Evolutionary conservation across 2,113 vertebrate species (phyloP).

Genomic region (Vidua chalybeata): DNA sequence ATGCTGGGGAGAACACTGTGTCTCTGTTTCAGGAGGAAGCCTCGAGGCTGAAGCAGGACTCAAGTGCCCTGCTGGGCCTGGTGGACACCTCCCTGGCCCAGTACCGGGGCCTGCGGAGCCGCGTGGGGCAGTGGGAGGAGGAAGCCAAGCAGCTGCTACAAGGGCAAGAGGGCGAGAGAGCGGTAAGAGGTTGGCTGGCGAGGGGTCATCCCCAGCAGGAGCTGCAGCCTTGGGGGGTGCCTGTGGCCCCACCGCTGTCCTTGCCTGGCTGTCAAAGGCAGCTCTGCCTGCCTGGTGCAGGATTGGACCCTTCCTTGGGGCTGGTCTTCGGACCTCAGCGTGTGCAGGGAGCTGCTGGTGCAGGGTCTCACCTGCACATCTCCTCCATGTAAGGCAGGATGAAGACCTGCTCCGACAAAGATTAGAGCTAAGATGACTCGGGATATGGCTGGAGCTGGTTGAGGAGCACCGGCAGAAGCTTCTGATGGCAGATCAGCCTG

Average conservation of each 20-base stretch:
- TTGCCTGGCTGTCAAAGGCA: background rate
- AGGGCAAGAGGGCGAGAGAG: constrained; percentile 54
- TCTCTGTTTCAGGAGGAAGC: constrained; percentile 65
- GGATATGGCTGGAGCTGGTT: background rate
- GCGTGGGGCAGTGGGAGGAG: constrained; percentile 57
- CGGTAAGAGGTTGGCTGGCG: constrained; percentile 45
- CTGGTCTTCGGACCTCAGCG: background rate
- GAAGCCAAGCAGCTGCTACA: constrained; percentile 66
- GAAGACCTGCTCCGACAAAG: background rate
- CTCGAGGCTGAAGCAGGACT: constrained; percentile 51
- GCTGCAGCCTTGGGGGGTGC: background rate
- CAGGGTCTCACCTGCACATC: background rate
- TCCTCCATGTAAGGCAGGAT: background rate
- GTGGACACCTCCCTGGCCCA: constrained; percentile 55
- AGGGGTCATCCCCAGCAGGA: background rate
- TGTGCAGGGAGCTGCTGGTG: background rate
- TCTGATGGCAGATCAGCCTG: background rate
- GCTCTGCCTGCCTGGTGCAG: background rate
- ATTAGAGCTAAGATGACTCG: background rate
- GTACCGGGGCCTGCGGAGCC: constrained; percentile 54
- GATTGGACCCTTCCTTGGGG: background rate
- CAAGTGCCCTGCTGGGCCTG: constrained; percentile 42
- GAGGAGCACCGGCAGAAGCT: background rate
- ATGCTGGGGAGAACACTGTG: background rate
- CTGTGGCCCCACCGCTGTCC: fast-evolving